Conservation (phyloP, 2,888 invertebrate species). For the Melipona bicolor region DNA sequence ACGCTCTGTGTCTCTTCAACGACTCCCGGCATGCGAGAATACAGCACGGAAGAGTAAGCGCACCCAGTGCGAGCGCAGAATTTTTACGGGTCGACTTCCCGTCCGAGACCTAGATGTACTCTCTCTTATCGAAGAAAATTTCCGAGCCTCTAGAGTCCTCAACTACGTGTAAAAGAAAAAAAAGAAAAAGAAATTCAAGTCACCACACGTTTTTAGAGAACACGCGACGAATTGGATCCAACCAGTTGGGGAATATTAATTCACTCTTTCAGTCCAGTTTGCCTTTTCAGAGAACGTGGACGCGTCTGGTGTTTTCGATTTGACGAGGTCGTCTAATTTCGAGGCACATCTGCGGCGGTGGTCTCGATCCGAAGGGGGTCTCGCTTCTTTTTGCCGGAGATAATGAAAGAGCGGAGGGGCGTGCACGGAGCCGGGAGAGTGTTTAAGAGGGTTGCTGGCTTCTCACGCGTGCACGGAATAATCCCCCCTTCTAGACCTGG, state of each 20-base stretch:
- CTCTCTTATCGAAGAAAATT: neutral
- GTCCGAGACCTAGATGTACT: too few species aligned
- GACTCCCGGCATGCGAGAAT: conserved; percentile 24
- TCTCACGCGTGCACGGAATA: conserved; percentile 71
- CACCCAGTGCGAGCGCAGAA: neutral
- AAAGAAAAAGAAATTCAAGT: too few species aligned
- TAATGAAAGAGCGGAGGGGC: conserved; percentile 69
- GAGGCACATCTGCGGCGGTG: conserved; percentile 74
- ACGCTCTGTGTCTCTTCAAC: conserved; percentile 52
- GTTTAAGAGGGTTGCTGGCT: conserved; percentile 63
- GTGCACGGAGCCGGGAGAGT: conserved; percentile 17
- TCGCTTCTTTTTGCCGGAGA: conserved; percentile 58
- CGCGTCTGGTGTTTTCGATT: conserved; percentile 71
- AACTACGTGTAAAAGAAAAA: neutral
- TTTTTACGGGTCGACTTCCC: neutral
- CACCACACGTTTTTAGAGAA: neutral
- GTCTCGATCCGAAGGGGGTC: conserved; percentile 61
- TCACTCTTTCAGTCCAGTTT: conserved; percentile 28
- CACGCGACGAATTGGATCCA: neutral
- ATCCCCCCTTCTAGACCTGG: conserved; percentile 58
- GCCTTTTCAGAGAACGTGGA: conserved; percentile 26
- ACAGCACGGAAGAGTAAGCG: conserved; percentile 7
- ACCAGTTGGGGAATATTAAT: conserved; percentile 48
- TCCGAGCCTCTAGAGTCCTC: neutral
- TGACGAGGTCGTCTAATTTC: conserved; percentile 72